Evolutionary conservation across 2,113 vertebrate species (phyloP).

Genomic region (Scophthalmus maximus): DNA sequence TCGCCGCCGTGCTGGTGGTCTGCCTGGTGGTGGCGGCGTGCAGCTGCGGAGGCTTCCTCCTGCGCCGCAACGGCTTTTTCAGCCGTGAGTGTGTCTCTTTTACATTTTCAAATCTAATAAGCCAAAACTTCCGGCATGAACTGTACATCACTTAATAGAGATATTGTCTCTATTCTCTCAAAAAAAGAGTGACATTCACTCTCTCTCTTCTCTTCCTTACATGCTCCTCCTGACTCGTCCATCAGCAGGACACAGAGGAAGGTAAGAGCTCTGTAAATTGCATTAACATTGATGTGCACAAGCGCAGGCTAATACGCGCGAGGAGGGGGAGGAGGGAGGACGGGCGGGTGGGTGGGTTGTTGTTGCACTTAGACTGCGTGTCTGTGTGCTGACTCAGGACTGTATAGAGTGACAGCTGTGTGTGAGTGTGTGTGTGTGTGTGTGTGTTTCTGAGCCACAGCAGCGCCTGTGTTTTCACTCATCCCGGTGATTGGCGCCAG

Average conservation of each 20-base stretch:
- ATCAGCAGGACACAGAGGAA: slow-evolving; percentile 82
- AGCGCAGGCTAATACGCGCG: slow-evolving; percentile 57
- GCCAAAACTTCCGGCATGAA: background rate
- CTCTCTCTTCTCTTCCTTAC: slow-evolving; percentile 45
- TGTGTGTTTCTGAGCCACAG: slow-evolving; percentile 45
- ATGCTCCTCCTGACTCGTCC: slow-evolving; percentile 23
- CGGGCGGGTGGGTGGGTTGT: slow-evolving; percentile 4
- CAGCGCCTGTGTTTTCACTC: slow-evolving; percentile 43
- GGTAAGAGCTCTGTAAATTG: slow-evolving; percentile 80
- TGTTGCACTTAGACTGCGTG: slow-evolving; percentile 50
- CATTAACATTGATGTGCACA: slow-evolving; percentile 74
- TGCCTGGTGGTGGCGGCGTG: slow-evolving; percentile 83
- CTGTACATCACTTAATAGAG: background rate
- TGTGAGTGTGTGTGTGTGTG: slow-evolving; percentile 12
- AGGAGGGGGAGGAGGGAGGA: background rate
- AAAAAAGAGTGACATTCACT: slow-evolving; percentile 28
- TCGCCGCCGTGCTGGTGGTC: slow-evolving; percentile 83
- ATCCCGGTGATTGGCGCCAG: slow-evolving; percentile 34
- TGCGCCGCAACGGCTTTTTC: slow-evolving; percentile 90
- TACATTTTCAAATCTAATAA: background rate
- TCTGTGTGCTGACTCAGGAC: slow-evolving; percentile 70
- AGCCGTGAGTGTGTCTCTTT: slow-evolving; percentile 82
- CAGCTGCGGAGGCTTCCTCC: slow-evolving; percentile 85
- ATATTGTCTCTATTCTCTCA: background rate
- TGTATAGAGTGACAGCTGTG: slow-evolving; percentile 67